These are phyloP conservation scores for Caenorhabditis tropicalis DNA, from an alignment of 1,140 invertebrate genomes.

Conservation along the genomic window DNA sequence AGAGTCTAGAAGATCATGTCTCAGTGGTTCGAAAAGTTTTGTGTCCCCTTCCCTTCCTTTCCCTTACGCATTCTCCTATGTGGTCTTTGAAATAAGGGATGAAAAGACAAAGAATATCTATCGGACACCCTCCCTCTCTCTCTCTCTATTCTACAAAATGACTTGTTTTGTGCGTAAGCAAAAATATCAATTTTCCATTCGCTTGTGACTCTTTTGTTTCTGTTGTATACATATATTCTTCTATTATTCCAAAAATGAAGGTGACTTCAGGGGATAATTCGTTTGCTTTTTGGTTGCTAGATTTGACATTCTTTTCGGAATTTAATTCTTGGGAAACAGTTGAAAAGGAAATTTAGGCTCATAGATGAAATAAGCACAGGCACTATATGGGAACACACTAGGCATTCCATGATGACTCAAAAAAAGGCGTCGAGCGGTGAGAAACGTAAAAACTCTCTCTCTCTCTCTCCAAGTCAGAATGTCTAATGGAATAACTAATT, in stretches of 20 bases:
- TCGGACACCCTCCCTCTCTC: not conserved
- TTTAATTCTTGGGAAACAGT: not conserved
- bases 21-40: no score
- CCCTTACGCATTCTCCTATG: not conserved
- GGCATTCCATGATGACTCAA: no score
- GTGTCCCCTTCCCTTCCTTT: no score
- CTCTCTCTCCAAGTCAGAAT: not conserved
- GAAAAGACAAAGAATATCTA: conserved; percentile 36
- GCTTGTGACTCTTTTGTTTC: not conserved
- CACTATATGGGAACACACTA: no score
- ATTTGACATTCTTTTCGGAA: not conserved
- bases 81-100: conserved; percentile 10
- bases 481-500: conserved; percentile 31
- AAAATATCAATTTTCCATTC: not conserved
- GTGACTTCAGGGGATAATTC: not conserved
- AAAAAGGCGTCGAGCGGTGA: no score
- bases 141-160: not conserved
- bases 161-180: not conserved
- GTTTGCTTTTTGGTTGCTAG: not conserved
- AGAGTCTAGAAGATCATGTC: no score
- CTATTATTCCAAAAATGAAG: not conserved
- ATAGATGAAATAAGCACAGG: no score
- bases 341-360: not conserved
- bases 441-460: not conserved
- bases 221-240: no score